Base-by-base conservation (phyloP, 2,113 vertebrate species). In the Pyxicephalus adspersus region DNA sequence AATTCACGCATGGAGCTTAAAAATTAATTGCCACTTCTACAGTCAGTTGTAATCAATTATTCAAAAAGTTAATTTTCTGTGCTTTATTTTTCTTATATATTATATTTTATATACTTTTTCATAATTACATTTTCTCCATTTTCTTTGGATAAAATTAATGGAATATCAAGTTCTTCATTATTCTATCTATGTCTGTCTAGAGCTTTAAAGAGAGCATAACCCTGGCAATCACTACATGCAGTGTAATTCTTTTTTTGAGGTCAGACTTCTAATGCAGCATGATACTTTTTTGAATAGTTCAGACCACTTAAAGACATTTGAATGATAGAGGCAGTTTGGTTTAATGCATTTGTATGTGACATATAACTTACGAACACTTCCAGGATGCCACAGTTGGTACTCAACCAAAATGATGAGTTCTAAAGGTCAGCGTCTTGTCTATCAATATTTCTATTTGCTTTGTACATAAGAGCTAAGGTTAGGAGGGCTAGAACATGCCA, bases 371-470 rank as follows among this genome's bases (percentile, higher is more conserved):
- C 74, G 52, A 51, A 34, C 34, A 66, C 13, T 20, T 55, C 34
- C 45, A 65, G 45, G 55, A 77, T 54, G 45, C 45, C 50, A 34
- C 16, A n/a, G 63, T 29, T n/a, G 19, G 50, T 54, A 18, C 15
- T 31, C 16, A 66, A 66, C 45, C 26, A 64, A 29, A 54, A 20
- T 55, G 76, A 64, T 54, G 20, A 31, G 45, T 64, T 77, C 63
- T 77, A 77, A 77, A 77, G 76, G 76, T 65, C 76, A 77, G 13
- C 18, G 22, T 54, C 17, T 54, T 77, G 63, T 66, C 76, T 66
- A 77, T 65, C 76, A 77, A 77, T 31, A 77, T 77, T 77, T 55
- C 76, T 66, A 77, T 77, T 77, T 77, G 63, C 20, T 77, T 77
- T 77, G 45, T 64, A 77, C 76, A 77, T 77, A 63, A 55, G 61